These are phyloP conservation scores for Cylindroiulus punctatus DNA, from an alignment of 2,888 invertebrate genomes.

Conservation along the genomic window DNA sequence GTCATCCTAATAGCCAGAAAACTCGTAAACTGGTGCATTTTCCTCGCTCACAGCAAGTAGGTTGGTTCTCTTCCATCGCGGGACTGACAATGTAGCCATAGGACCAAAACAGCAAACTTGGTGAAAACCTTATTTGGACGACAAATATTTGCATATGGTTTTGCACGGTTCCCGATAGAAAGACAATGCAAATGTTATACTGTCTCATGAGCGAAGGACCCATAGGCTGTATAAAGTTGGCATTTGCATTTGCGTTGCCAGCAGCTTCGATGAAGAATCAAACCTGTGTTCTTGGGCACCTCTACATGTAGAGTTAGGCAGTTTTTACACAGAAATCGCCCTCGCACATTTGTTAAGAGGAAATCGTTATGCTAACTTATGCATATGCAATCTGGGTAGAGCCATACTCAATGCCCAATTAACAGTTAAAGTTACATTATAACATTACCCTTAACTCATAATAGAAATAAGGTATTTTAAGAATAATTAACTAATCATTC, in stretches of 20 bases:
- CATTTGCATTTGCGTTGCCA: constrained; percentile 12
- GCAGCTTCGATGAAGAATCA: not conserved
- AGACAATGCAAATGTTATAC: constrained; percentile 25
- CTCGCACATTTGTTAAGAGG: not conserved
- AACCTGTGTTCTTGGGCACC: not conserved
- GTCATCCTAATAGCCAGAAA: constrained; percentile 29
- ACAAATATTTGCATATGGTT: constrained; percentile 30
- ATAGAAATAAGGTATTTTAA: too few species aligned
- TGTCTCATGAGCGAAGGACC: not conserved
- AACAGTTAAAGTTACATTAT: too few species aligned
- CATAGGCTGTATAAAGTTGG: constrained; percentile 4
- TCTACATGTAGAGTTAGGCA: not conserved
- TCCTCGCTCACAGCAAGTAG: not conserved
- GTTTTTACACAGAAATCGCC: not conserved
- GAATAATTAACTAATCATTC: too few species aligned
- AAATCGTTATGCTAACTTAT: not conserved
- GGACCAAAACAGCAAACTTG: not conserved
- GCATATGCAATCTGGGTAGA: too few species aligned
- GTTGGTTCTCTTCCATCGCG: not conserved
- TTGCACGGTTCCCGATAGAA: not conserved
- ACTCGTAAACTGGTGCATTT: not conserved
- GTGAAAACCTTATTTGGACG: constrained; percentile 30
- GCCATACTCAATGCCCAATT: too few species aligned
- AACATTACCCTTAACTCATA: too few species aligned
- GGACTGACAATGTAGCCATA: not conserved